phyloP scores from a whole-genome alignment of 2,113 vertebrate species.

The Hippocampus zosterae region DNA sequence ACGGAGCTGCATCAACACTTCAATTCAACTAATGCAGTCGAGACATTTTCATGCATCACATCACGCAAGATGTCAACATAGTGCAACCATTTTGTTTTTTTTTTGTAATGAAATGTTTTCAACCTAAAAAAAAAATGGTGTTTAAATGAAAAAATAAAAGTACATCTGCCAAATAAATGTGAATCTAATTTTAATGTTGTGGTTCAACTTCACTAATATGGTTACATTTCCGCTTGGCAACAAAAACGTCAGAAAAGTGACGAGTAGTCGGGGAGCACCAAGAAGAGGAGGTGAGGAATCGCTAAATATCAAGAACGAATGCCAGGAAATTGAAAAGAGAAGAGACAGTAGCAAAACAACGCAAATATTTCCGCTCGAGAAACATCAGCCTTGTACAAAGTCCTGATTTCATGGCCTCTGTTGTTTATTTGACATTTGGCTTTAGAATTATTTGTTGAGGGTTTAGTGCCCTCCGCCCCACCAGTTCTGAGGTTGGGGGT shows the following conservation, averaged over 20 bases:
- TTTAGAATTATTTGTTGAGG: conserved; percentile 6
- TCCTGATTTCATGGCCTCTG: conserved; percentile 40
- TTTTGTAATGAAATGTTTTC: neutral
- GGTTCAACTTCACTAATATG: neutral
- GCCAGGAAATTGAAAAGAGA: conserved; percentile 19
- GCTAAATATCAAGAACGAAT: conserved; percentile 2
- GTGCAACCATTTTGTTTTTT: neutral
- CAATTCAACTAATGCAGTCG: neutral
- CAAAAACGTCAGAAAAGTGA: neutral
- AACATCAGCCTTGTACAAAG: conserved; percentile 40
- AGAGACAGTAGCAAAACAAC: conserved; percentile 2
- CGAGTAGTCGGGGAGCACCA: neutral
- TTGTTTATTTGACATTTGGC: conserved; percentile 22
- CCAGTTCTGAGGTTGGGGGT: neutral
- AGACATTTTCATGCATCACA: neutral
- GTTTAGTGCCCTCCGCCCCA: neutral
- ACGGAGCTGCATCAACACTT: neutral
- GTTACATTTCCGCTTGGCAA: neutral
- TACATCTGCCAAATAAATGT: neutral
- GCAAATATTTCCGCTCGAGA: conserved; percentile 14
- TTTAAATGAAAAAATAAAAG: neutral
- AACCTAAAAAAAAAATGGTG: neutral
- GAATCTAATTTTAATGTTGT: neutral
- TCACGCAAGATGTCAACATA: neutral
- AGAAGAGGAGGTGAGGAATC: neutral